Evolutionary conservation across 2,888 invertebrate genomes (phyloP).

Genomic region (Bellardia pandia): DNA sequence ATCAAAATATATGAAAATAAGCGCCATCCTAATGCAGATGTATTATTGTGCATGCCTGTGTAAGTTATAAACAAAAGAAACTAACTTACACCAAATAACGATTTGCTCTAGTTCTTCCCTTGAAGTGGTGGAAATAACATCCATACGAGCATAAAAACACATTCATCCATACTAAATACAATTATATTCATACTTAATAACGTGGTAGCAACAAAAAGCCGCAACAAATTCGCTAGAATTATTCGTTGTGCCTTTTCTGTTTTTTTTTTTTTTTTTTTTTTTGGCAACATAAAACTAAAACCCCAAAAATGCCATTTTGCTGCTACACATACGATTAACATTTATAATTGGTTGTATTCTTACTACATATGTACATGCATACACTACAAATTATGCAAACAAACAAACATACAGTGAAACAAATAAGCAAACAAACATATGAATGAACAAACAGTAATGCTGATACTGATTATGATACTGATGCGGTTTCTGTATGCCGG

Average conservation of each 20-base stretch:
- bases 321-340: constrained; percentile 54
- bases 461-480: constrained; percentile 41
- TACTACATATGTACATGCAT: too few relatives aligned
- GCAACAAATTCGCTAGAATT: constrained; percentile 43
- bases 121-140: constrained; percentile 52
- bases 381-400: constrained; percentile 4
- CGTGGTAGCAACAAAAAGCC: constrained; percentile 50
- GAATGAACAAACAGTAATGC: constrained; percentile 17
- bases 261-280: not conserved
- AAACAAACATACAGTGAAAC: constrained; percentile 34
- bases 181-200: constrained; percentile 25
- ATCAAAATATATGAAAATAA: too few relatives aligned
- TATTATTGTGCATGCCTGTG: not conserved
- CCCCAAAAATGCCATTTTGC: constrained; percentile 38
- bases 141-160: constrained; percentile 4
- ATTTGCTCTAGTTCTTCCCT: constrained; percentile 70
- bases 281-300: constrained; percentile 63
- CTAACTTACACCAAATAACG: constrained; percentile 43
- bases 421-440: constrained; percentile 9
- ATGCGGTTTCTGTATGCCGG: constrained; percentile 31
- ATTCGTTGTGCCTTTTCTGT: constrained; percentile 3
- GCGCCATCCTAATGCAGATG: too few relatives aligned
- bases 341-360: constrained; percentile 66
- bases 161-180: constrained; percentile 37
- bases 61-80: constrained; percentile 58